Percentiles rank a stretch among this genome's conserved stretches.
phyloP scores from a whole-genome alignment of 2,888 invertebrate genomes.

The Aphelenchoides bicaudatus region DNA sequence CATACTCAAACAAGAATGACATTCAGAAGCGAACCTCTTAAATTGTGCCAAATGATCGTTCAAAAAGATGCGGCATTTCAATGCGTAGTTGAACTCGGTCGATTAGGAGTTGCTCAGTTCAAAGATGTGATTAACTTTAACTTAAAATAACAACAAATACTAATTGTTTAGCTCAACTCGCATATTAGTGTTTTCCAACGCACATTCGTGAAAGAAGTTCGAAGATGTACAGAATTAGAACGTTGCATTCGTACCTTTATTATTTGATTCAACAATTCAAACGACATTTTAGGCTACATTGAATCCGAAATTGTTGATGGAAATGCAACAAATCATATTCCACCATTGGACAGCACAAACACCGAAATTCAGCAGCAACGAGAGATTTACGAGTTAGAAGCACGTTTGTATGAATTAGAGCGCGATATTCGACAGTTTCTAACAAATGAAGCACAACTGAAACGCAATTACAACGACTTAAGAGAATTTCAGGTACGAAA shows the following conservation, averaged over 20 bases:
- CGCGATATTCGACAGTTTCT: slow-evolving; percentile 51
- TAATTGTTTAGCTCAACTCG: slow-evolving; percentile 76
- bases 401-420: slow-evolving; percentile 61
- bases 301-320: slow-evolving; percentile 91
- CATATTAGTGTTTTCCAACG: slow-evolving; percentile 96
- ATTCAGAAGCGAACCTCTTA: slow-evolving; percentile 60
- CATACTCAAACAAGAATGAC: slow-evolving; percentile 32
- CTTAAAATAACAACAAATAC: background rate
- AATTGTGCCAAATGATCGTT: slow-evolving; percentile 60
- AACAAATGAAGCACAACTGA: slow-evolving; percentile 47
- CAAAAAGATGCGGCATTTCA: slow-evolving; percentile 60
- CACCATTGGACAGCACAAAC: slow-evolving; percentile 68
- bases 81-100: slow-evolving; percentile 60
- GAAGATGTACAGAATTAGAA: slow-evolving; percentile 93
- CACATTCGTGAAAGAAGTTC: slow-evolving; percentile 94
- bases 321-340: slow-evolving; percentile 61
- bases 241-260: slow-evolving; percentile 55
- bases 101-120: slow-evolving; percentile 57
- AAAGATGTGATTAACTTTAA: slow-evolving; percentile 53
- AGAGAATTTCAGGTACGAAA: slow-evolving; percentile 53
- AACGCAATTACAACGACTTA: slow-evolving; percentile 50
- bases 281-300: slow-evolving; percentile 67
- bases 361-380: slow-evolving; percentile 87
- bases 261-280: slow-evolving; percentile 15
- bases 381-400: slow-evolving; percentile 97